phyloP scores from a whole-genome alignment of 2,113 vertebrate genomes.

The Mirza zaza region DNA sequence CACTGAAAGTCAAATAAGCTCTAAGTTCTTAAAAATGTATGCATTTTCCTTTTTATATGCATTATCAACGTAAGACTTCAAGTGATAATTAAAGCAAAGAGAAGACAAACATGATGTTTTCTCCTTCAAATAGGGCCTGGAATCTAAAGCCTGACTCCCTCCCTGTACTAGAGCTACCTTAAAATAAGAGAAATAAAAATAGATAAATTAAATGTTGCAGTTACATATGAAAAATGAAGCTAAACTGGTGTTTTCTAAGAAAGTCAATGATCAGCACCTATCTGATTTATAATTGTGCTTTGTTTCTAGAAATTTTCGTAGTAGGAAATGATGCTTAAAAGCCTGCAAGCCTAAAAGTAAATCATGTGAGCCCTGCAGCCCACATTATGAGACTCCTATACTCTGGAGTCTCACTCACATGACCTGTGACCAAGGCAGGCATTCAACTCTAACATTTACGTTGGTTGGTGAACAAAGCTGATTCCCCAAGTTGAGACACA shows the following conservation, averaged over 20 bases:
- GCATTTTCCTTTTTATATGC: not conserved
- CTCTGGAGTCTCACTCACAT: not conserved
- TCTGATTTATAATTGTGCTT: slow-evolving; percentile 29
- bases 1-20: not conserved
- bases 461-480: not conserved
- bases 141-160: not conserved
- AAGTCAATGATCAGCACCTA: not conserved
- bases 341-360: not conserved
- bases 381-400: not conserved
- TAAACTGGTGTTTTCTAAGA: not conserved
- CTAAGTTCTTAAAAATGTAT: not conserved
- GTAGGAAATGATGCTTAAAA: slow-evolving; percentile 34
- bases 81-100: slow-evolving; percentile 3
- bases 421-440: slow-evolving; percentile 25
- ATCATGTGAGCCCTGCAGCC: not conserved
- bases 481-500: slow-evolving; percentile 48
- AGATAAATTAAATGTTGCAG: not conserved
- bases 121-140: not conserved
- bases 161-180: not conserved
- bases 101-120: not conserved
- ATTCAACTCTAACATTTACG: not conserved
- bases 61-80: not conserved
- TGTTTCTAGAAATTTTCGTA: slow-evolving; percentile 27
- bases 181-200: slow-evolving; percentile 43
- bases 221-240: slow-evolving; percentile 9